These are phyloP conservation scores for Craseonycteris thonglongyai DNA, from an alignment of 2,113 vertebrate genomes.

Conservation along the genomic window DNA sequence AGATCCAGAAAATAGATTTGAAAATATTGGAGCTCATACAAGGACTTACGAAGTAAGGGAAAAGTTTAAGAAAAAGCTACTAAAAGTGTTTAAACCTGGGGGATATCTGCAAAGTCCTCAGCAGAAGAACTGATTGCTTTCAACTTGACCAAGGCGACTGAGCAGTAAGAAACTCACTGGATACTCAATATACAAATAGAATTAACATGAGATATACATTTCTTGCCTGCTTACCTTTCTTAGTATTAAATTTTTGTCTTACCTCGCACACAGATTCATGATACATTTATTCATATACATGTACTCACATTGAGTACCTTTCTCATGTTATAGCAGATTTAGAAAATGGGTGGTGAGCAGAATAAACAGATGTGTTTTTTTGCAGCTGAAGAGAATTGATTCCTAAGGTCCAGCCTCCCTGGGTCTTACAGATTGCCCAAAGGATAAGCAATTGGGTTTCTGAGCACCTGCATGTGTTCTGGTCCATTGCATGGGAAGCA, in stretches of 20 bases:
- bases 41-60: not conserved
- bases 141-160: not conserved
- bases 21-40: not conserved
- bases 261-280: too few relatives aligned
- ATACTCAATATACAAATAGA: not conserved
- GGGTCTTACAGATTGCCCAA: not conserved
- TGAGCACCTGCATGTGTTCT: not conserved
- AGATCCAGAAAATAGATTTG: not conserved
- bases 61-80: not conserved
- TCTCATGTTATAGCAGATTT: not conserved
- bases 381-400: not conserved
- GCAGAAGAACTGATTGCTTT: not conserved
- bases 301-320: not conserved
- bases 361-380: not conserved
- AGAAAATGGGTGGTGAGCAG: not conserved
- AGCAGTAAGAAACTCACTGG: not conserved
- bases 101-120: not conserved
- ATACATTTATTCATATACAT: too few relatives aligned
- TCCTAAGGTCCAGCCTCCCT: not conserved
- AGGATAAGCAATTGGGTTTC: not conserved
- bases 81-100: not conserved
- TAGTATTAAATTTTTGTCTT: not conserved
- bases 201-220: not conserved
- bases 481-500: not conserved
- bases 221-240: not conserved